Conservation (phyloP, 1,140 invertebrate species). For the Thaumetopoea pityocampa region DNA sequence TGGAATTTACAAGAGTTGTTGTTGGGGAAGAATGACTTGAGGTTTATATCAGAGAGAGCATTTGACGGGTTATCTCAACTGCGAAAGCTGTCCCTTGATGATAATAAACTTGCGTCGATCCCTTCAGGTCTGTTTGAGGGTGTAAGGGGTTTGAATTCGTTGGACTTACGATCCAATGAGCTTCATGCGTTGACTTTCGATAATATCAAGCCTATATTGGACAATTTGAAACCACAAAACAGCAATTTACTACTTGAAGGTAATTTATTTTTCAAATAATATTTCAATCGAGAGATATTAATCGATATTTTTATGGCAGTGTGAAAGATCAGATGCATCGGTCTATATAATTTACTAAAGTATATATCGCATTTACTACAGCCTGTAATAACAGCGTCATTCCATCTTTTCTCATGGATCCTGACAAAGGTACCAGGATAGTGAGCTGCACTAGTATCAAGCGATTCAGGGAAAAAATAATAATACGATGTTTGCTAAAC, state of each 20-base stretch:
- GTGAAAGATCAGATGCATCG: too few species aligned
- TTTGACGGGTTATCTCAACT: conserved; percentile 83
- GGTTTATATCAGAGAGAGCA: conserved; percentile 82
- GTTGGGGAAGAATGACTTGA: conserved; percentile 81
- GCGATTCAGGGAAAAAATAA: too few species aligned
- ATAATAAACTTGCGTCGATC: conserved; percentile 83
- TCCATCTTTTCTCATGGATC: too few species aligned
- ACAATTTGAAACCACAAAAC: conserved; percentile 83
- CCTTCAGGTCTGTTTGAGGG: conserved; percentile 80
- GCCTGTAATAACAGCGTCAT: too few species aligned
- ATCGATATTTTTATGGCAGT: too few species aligned
- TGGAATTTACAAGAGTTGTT: conserved; percentile 82
- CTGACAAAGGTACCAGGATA: too few species aligned
- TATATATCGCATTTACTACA: too few species aligned
- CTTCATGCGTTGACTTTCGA: conserved; percentile 85
- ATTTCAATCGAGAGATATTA: conserved; percentile 49
- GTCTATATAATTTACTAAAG: too few species aligned
- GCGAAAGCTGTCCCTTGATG: conserved; percentile 80
- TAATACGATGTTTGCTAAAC: too few species aligned
- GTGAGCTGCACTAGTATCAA: too few species aligned
- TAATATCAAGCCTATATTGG: conserved; percentile 82
- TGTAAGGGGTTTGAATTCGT: conserved; percentile 79
- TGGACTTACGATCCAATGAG: conserved; percentile 84
- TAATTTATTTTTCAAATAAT: conserved; percentile 77
- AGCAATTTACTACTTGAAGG: conserved; percentile 85